Evolutionary conservation across 2,113 vertebrate genomes (phyloP), one percentile per base, ranked within the genome.

Genomic region (Erinaceus europaeus): DNA sequence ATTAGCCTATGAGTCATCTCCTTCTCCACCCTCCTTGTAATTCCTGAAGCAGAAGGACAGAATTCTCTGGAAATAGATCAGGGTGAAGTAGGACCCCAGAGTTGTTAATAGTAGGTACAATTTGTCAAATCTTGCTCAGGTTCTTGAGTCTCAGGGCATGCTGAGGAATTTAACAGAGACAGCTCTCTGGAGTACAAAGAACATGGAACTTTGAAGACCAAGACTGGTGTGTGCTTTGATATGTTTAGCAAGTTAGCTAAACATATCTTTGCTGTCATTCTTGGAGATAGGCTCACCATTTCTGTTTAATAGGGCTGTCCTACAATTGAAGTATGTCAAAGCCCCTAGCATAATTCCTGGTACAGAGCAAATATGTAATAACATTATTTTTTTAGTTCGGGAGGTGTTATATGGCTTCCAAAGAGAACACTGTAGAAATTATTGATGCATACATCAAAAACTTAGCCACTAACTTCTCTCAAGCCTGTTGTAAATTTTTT

Each of bases 1-100:
- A 69, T 91, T 59, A 94, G 36, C 84, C 74, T 64, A 32, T 88
- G 84, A 50, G n/a, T 85, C 69, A 34, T 65, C 86, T 88, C 42
- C 55, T 42, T 74, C 62, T 48, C 73, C 3, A 17, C 23, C 42
- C n/a, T 44, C 34, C 29, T 81, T 46, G 12, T 59, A 91, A 83
- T 53, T 50, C 4, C 78, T 53, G 71, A 61, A 53, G 8, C 23
- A 40, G 78, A 38, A 79, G 17, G 9, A 6, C 7, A 38, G 11
- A 20, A n/a, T 32, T 15, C 65, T 83, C 34, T 9, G 21, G 14
- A 1, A 9, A 32, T 29, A 48, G 6, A 6, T 9, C 1, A 3
- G 73, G 25, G 53, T 32, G 21, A 48, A 61, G 25, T n/a, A n/a
- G n/a, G n/a, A n/a, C n/a, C n/a, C n/a, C n/a, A n/a, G n/a, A n/a